Evolutionary conservation across 2,888 invertebrate species (phyloP).

Genomic region (Eubasilissa splendida): DNA sequence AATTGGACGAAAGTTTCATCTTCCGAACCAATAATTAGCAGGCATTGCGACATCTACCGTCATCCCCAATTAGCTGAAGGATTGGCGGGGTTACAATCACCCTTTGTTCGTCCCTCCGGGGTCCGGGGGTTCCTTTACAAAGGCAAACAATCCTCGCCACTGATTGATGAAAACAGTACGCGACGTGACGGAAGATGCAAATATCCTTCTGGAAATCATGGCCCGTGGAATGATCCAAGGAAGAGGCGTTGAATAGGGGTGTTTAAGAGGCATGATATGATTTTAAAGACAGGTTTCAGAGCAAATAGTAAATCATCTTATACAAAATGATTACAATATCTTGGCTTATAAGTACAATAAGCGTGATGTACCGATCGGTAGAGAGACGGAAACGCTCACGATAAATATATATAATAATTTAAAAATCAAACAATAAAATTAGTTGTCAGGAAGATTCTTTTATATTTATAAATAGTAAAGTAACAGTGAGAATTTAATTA

Average conservation of each 20-base stretch:
- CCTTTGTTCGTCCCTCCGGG: constrained; percentile 19
- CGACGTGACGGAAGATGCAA: constrained; percentile 36
- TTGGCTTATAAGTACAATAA: too few species aligned
- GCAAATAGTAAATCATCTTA: too few species aligned
- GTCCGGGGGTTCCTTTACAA: constrained; percentile 31
- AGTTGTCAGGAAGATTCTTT: too few species aligned
- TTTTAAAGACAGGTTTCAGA: too few species aligned
- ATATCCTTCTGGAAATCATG: constrained; percentile 5
- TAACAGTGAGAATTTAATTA: too few species aligned
- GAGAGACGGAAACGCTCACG: too few species aligned
- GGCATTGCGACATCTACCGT: constrained; percentile 36
- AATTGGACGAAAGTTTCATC: constrained; percentile 3
- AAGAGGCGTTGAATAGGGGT: not conserved
- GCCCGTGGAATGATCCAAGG: constrained; percentile 5
- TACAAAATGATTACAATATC: too few species aligned
- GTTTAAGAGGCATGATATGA: too few species aligned
- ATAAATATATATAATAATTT: too few species aligned
- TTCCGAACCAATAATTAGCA: constrained; percentile 23
- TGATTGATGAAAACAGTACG: constrained; percentile 26
- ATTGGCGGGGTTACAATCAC: not conserved
- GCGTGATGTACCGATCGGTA: too few species aligned
- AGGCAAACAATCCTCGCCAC: constrained; percentile 38
- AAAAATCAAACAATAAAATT: too few species aligned
- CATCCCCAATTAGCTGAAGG: constrained; percentile 36
- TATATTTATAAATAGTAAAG: too few species aligned